Conservation (phyloP, 2,888 invertebrate genomes). For the Chrysodeixis includens region DNA sequence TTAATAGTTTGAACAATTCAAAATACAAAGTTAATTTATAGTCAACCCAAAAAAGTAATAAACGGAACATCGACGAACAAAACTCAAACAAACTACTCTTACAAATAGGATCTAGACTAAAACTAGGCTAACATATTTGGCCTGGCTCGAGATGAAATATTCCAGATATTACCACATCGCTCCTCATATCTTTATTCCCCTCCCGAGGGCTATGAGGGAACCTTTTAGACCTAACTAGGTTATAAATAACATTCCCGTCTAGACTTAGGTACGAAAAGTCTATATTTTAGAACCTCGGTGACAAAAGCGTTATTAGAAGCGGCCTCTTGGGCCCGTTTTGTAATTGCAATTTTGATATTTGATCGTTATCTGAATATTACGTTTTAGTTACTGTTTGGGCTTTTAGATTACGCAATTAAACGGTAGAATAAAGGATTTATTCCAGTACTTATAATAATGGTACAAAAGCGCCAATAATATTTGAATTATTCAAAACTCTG, state of each 20-base stretch:
- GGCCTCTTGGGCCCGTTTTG: not conserved
- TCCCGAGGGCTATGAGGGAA: not conserved
- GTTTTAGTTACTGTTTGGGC: not conserved
- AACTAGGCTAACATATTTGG: not conserved
- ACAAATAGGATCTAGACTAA: not conserved
- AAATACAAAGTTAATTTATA: too few species aligned
- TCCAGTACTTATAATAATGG: too few species aligned
- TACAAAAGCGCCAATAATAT: too few species aligned
- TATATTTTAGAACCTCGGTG: conserved; percentile 10
- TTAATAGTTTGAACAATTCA: too few species aligned
- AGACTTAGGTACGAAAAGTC: conserved; percentile 13
- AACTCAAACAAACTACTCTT: not conserved
- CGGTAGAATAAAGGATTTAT: too few species aligned
- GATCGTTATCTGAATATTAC: not conserved
- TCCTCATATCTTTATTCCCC: conserved; percentile 10
- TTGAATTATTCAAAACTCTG: too few species aligned
- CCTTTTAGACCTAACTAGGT: conserved; percentile 22
- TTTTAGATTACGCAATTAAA: too few species aligned
- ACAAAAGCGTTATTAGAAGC: conserved; percentile 1
- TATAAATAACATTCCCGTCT: conserved; percentile 22
- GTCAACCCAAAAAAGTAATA: too few species aligned
- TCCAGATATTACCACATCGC: conserved; percentile 6
- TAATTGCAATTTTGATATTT: conserved; percentile 6
- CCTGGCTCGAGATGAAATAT: conserved; percentile 5
- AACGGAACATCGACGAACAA: too few species aligned